A percentile compares a stretch with the other conserved stretches of the same genome.
Conservation (phyloP, 2,888 invertebrate species). For the Ellobium chinense region DNA sequence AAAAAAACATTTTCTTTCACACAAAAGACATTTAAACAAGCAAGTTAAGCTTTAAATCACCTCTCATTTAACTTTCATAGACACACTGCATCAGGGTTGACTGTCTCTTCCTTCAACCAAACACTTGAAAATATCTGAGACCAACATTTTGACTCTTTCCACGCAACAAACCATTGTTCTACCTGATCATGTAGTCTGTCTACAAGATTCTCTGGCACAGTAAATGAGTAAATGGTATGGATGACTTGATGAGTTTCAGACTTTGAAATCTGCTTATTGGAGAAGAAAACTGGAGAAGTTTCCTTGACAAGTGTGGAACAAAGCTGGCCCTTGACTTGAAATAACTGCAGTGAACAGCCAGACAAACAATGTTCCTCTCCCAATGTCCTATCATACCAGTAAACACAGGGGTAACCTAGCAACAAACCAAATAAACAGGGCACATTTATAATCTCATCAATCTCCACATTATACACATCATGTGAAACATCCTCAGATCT, state of each 20-base stretch:
- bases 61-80: no score
- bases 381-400: slow-evolving; percentile 27
- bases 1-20: no score
- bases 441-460: slow-evolving; percentile 19
- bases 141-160: slow-evolving; percentile 1
- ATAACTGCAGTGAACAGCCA: slow-evolving; percentile 1
- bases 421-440: slow-evolving; percentile 38
- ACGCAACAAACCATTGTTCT: neutral
- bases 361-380: slow-evolving; percentile 24
- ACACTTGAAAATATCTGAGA: neutral
- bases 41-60: no score
- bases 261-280: neutral
- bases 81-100: slow-evolving; percentile 2
- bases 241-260: neutral
- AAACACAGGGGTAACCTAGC: slow-evolving; percentile 39
- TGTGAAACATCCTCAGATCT: neutral
- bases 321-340: slow-evolving; percentile 26
- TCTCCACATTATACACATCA: neutral
- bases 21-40: no score
- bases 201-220: slow-evolving; percentile 9
- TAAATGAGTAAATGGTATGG: slow-evolving; percentile 22
- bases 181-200: neutral
- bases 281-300: neutral
- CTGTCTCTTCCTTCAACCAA: neutral
- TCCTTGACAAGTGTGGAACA: neutral